Base-by-base conservation (phyloP, 2,113 vertebrate genomes). In the Corythaixoides concolor region DNA sequence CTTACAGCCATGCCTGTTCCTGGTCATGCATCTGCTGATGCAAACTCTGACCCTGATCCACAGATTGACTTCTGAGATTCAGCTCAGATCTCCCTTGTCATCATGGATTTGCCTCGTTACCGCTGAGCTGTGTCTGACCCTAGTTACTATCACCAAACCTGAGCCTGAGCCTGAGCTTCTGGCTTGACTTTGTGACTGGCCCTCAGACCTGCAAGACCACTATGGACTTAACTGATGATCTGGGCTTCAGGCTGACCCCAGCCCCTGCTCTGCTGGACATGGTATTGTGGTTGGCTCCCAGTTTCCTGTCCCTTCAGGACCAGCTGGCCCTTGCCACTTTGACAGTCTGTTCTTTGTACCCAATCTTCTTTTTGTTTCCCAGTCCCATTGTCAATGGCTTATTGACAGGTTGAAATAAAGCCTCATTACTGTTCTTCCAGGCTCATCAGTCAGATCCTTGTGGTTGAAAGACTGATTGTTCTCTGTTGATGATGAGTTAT, bases 311-410 rank as follows among this genome's bases (percentile, higher is more conserved):
- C 27, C 8, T 67, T 50, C 4, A 1, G 58, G 4, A 86, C 6
- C 16, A 78, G 14, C 39, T 63, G 45, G 30, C 15, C 7, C 17
- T 60, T 0, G 0, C 21, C 3, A 1, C 23, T 69, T 17, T 66
- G 50, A 41, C 59, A 41, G 6, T 81, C 49, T 81, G 14, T 32
- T 66, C 47, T 72, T 82, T 4, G 1, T n/a, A 72, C 8, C 28
- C 21, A 19, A 6, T 28, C 35, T 45, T 87, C n/a, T 9, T 72
- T 75, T 86, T 59, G 47, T 76, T 83, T 37, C 30, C 15, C 5
- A 12, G 23, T 39, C 26, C 55, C 35, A 87, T n/a, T n/a, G n/a
- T n/a, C n/a, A 84, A 84, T 43, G 55, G 6, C 33, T 66, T 74
- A 81, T 19, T 77, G 81, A 58, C 33, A 56, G 23, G 11, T 50